Percentiles rank a stretch among this genome's conserved stretches.
These are phyloP conservation scores for Ctenodactylus gundi DNA, from an alignment of 2,113 vertebrate genomes.

Conservation along the genomic window DNA sequence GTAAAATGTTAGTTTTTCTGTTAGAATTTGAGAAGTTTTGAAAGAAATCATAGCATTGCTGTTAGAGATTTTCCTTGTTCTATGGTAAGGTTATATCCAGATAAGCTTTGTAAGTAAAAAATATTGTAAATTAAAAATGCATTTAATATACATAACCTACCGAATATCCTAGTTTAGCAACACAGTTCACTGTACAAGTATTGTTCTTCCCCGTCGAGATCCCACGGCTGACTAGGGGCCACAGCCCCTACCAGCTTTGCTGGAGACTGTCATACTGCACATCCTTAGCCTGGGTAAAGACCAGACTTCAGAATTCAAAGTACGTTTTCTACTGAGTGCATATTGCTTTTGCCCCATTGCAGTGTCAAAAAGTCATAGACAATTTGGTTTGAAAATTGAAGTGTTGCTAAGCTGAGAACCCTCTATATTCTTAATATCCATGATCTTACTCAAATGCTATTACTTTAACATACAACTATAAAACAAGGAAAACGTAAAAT, in stretches of 20 bases:
- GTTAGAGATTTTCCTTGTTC: background rate
- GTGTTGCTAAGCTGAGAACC: no score
- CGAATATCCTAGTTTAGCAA: background rate
- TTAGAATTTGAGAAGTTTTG: background rate
- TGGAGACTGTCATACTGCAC: background rate
- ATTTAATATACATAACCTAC: background rate
- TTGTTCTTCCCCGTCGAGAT: background rate
- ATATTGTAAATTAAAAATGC: background rate
- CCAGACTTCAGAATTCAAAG: background rate
- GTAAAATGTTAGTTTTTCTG: background rate
- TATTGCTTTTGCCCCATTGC: background rate
- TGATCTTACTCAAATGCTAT: background rate
- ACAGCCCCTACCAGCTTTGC: fast-evolving
- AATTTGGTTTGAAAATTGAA: background rate
- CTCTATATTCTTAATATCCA: background rate
- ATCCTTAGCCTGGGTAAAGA: background rate
- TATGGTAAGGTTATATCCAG: background rate
- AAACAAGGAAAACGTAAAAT: background rate
- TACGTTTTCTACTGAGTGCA: background rate
- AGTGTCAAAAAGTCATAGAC: background rate
- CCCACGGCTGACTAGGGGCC: fast-evolving
- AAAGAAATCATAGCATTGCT: background rate
- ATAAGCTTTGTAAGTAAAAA: background rate
- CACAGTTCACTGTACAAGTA: background rate
- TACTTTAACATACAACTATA: background rate